Evolutionary conservation across 2,888 invertebrate genomes (phyloP).

Genomic region (Flexamia atlantica): DNA sequence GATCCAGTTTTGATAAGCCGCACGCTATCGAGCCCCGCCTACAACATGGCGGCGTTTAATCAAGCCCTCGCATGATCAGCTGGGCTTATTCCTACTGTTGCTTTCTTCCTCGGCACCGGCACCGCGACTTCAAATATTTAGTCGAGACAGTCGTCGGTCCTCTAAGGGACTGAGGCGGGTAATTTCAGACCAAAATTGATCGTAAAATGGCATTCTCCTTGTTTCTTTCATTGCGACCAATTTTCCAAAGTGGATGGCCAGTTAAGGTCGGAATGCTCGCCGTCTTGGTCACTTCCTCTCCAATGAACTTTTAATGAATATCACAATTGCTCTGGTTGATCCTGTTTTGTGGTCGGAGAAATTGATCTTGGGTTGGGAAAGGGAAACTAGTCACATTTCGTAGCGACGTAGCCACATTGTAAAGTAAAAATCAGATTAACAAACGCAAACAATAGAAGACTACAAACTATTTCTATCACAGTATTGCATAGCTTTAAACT

Average conservation of each 20-base stretch:
- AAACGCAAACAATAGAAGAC: too few species aligned
- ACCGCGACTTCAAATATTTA: conserved; percentile 34
- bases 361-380: neutral
- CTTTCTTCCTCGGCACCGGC: neutral
- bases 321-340: conserved; percentile 18
- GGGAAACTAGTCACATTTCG: too few species aligned
- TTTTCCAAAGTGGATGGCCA: conserved; percentile 43
- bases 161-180: conserved; percentile 2
- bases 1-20: conserved; percentile 42
- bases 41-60: conserved; percentile 44
- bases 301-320: conserved; percentile 35
- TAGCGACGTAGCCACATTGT: too few species aligned
- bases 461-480: too few species aligned
- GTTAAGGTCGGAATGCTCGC: conserved; percentile 24
- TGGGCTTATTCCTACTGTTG: neutral
- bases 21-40: conserved; percentile 47
- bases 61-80: conserved; percentile 36
- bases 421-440: too few species aligned
- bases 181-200: conserved; percentile 35
- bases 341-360: conserved; percentile 27
- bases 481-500: too few species aligned
- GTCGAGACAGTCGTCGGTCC: conserved; percentile 31
- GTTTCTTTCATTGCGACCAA: conserved; percentile 38
- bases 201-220: conserved; percentile 34
- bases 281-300: conserved; percentile 17